A percentile compares a stretch with the other conserved stretches of the same genome.
These are phyloP conservation scores for Stenodema calcarata DNA, from an alignment of 2,888 invertebrate genomes.

Conservation along the genomic window DNA sequence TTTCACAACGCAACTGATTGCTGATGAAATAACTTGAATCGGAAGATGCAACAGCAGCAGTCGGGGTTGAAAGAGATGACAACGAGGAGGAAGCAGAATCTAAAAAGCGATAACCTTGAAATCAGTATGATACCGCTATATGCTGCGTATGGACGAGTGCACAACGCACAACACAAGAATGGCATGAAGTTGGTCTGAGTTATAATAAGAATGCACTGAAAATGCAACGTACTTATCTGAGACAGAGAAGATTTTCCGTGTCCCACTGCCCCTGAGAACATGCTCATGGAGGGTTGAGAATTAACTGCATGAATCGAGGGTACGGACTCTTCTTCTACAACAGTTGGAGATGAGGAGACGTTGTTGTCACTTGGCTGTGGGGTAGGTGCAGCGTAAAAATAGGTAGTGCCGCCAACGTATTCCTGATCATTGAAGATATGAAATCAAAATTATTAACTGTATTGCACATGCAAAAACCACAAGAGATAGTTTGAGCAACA, in stretches of 20 bases:
- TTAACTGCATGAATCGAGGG: slow-evolving; percentile 13
- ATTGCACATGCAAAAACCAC: not conserved
- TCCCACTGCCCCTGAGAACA: slow-evolving; percentile 71
- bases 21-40: slow-evolving; percentile 75
- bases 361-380: not conserved
- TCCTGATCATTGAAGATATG: slow-evolving; percentile 66
- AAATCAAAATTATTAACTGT: not conserved
- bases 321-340: slow-evolving; percentile 45
- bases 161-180: no score
- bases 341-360: slow-evolving; percentile 19
- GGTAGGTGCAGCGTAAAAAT: slow-evolving; percentile 77
- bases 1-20: slow-evolving; percentile 81
- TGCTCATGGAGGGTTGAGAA: slow-evolving; percentile 61
- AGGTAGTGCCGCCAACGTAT: slow-evolving; percentile 93
- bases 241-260: slow-evolving; percentile 65
- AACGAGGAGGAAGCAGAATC: not conserved
- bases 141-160: no score
- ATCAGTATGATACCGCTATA: no score
- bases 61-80: not conserved
- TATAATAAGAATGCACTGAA: not conserved
- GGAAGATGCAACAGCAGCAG: not conserved
- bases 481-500: not conserved
- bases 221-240: slow-evolving; percentile 55
- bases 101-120: slow-evolving; percentile 53
- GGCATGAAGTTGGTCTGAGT: no score